phyloP scores from a whole-genome alignment of 1,140 invertebrate genomes.

The Euschistus heros region DNA sequence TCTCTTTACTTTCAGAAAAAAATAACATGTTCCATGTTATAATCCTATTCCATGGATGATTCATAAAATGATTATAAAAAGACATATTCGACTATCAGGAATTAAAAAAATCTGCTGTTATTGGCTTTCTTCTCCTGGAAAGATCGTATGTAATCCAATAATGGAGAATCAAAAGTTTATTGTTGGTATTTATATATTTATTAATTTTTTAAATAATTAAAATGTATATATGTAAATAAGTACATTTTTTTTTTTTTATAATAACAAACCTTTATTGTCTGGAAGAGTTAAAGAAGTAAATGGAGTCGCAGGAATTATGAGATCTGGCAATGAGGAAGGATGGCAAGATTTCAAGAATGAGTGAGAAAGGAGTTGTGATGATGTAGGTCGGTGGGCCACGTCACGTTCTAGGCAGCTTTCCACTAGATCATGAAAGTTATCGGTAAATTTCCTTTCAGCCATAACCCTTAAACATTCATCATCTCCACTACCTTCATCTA shows the following conservation, averaged over 20 bases:
- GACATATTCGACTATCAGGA: neutral
- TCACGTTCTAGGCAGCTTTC: constrained; percentile 58
- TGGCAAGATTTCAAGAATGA: constrained; percentile 53
- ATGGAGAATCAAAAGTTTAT: neutral
- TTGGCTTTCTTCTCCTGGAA: neutral
- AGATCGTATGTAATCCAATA: neutral
- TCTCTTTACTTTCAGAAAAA: too few species aligned
- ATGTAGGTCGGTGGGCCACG: constrained; percentile 48
- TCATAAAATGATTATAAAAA: too few species aligned
- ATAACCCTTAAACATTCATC: constrained; percentile 30
- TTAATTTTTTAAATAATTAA: neutral
- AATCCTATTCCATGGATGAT: too few species aligned
- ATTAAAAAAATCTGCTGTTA: neutral
- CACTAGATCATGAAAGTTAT: constrained; percentile 62
- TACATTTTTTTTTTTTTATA: neutral
- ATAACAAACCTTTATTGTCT: constrained; percentile 26
- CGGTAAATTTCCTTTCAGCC: constrained; percentile 50
- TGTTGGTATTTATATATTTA: neutral
- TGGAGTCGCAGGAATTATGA: constrained; percentile 28
- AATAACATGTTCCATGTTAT: too few species aligned
- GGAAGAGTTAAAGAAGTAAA: constrained; percentile 24
- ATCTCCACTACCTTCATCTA: constrained; percentile 36
- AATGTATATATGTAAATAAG: too few species aligned
- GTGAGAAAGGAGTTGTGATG: constrained; percentile 55
- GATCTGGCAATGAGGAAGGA: constrained; percentile 10